phyloP scores from a whole-genome alignment of 1,140 invertebrate genomes.

The Yoshiicerus persimilis region DNA sequence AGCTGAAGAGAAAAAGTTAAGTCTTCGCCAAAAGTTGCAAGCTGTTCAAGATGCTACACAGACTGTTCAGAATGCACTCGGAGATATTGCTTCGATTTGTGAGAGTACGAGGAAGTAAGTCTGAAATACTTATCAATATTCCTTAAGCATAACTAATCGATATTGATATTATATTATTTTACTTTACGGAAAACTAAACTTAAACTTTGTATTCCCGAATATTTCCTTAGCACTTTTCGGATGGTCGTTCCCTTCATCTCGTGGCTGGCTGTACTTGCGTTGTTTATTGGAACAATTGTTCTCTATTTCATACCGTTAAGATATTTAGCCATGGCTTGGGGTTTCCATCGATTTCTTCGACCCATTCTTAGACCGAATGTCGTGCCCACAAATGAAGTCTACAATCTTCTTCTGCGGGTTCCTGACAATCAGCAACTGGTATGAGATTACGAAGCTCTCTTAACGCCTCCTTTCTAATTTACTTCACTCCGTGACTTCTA shows the following conservation, averaged over 20 bases:
- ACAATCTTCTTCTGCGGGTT: constrained; percentile 93
- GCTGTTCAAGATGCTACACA: constrained; percentile 94
- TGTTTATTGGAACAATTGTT: constrained; percentile 62
- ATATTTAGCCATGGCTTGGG: constrained; percentile 93
- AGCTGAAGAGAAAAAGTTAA: constrained; percentile 88
- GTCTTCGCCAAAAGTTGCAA: constrained; percentile 87
- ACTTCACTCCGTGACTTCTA: not conserved
- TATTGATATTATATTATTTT: not conserved
- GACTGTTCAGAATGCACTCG: constrained; percentile 91
- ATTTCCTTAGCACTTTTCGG: constrained; percentile 77
- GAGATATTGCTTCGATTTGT: constrained; percentile 85
- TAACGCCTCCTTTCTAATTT: not conserved
- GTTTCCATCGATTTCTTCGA: constrained; percentile 94
- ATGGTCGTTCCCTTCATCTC: constrained; percentile 97
- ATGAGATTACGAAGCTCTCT: constrained; percentile 54
- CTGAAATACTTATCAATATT: not conserved
- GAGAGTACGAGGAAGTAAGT: constrained; percentile 91
- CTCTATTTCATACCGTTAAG: constrained; percentile 89
- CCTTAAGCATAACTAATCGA: not conserved
- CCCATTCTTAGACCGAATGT: constrained; percentile 90
- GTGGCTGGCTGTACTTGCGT: constrained; percentile 75
- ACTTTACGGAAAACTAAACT: not conserved
- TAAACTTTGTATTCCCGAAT: not conserved
- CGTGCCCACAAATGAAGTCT: constrained; percentile 94
- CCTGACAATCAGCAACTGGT: constrained; percentile 92